phyloP scores from a whole-genome alignment of 2,113 vertebrate species.

The Tachuris rubrigastra region DNA sequence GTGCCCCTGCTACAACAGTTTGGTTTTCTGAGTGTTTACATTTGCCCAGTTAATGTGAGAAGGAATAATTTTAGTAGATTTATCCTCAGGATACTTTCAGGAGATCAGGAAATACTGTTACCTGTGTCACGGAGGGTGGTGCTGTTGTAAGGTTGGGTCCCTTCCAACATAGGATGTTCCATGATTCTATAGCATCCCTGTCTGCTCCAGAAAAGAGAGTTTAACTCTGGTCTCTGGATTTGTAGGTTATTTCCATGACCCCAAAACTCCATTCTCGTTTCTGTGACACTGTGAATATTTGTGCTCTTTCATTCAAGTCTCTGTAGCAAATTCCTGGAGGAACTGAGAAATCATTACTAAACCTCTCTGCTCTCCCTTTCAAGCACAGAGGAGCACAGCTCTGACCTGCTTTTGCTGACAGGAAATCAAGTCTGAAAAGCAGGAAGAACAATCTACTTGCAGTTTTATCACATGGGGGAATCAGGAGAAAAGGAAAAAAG shows the following conservation, averaged over 20 bases:
- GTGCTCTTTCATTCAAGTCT: neutral
- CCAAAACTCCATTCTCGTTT: neutral
- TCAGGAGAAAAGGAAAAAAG: neutral
- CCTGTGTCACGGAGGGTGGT: neutral
- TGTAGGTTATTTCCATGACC: neutral
- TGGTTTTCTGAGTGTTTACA: neutral
- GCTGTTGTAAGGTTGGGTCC: neutral
- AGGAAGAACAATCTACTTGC: neutral
- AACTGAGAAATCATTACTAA: neutral
- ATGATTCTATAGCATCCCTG: accelerated
- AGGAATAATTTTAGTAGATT: neutral
- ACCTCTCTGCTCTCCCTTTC: neutral
- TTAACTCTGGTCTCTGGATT: neutral
- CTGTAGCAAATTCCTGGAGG: slow-evolving; percentile 19
- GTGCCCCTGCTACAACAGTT: neutral
- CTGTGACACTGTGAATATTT: neutral
- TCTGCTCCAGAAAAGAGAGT: neutral
- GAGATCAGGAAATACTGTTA: neutral
- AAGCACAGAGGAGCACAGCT: neutral
- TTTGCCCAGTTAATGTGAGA: neutral
- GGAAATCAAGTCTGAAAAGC: neutral
- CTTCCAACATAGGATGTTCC: neutral
- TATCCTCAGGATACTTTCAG: neutral
- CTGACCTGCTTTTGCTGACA: slow-evolving; percentile 10
- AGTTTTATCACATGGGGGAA: neutral